Percentiles rank a stretch among this genome's conserved stretches.
These are phyloP conservation scores for Xanthia icteritia DNA, from an alignment of 2,888 invertebrate genomes.

Conservation along the genomic window DNA sequence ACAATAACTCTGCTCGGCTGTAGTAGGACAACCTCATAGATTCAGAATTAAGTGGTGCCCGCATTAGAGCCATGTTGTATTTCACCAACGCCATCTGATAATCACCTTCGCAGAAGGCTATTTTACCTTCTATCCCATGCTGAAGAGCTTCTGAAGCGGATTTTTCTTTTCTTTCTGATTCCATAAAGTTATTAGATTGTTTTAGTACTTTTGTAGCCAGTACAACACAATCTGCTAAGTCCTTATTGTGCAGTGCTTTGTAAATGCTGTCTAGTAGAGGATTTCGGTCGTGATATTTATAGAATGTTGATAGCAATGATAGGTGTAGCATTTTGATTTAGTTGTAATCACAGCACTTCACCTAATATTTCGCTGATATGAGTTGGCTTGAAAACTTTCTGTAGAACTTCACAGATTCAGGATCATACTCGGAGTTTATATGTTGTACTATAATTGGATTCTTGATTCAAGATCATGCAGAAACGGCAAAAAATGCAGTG, in stretches of 20 bases:
- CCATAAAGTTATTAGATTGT: not conserved
- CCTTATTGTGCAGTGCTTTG: constrained; percentile 24
- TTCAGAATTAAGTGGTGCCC: constrained; percentile 36
- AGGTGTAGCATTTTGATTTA: constrained; percentile 20
- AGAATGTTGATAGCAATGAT: not conserved
- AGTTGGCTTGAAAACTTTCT: not conserved
- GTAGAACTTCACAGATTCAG: not conserved
- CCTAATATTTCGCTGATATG: not conserved
- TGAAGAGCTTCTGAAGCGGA: constrained; percentile 1
- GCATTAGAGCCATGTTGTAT: constrained; percentile 39
- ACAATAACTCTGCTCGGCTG: constrained; percentile 31
- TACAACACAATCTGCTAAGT: constrained; percentile 40
- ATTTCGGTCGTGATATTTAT: not conserved
- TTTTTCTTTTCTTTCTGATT: not conserved
- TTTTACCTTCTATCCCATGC: constrained; percentile 10
- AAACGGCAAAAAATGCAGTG: too few relatives aligned
- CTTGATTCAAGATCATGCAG: too few relatives aligned
- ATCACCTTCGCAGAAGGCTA: constrained; percentile 9
- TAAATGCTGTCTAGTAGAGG: constrained; percentile 19
- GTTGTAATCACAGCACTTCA: constrained; percentile 5
- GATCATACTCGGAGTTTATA: not conserved
- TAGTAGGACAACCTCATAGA: constrained; percentile 39
- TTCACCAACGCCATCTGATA: constrained; percentile 21
- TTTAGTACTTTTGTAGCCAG: not conserved
- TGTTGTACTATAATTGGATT: too few relatives aligned